Evolutionary conservation across 2,888 invertebrate genomes (phyloP), one percentile per base, ranked within the genome.

Genomic region (Agonum fuliginosum): DNA sequence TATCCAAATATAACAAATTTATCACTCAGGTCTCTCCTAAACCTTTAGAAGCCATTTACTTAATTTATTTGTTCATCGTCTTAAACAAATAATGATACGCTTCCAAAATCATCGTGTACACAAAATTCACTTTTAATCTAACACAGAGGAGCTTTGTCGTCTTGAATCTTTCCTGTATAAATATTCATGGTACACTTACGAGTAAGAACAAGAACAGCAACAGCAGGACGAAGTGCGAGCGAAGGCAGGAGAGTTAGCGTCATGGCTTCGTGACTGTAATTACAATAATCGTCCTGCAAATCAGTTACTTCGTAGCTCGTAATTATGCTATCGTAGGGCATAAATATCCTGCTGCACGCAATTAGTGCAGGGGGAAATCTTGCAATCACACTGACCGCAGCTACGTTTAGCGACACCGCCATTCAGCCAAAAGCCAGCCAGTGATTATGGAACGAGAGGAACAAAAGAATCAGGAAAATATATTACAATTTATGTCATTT

Each of bases 221-320:
- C 19, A 62, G 27, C 41, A 67, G 37, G 41, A 17, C 5, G 20
- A 67, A n/a, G n/a, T n/a, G 37, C 41, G 14, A 34, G 62, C 17
- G 17, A 19, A 48, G 41, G 41, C 10, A 37, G 65, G 65, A 20
- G 22, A 41, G 41, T 62, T 34, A 62, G 14, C 41, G 67, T 67
- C 67, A 41, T 41, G 41, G 67, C 51, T 75, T 75, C 75, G 75
- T 75, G 75, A 75, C 75, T 75, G 67, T 75, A 75, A 75, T 75
- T 67, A 75, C 75, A 75, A 75, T 75, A 75, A 75, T 75, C 75
- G 67, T 67, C 46, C 48, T 27, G 67, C 51, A 67, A 75, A 75
- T 75, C 67, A 75, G 75, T 75, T 67, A 75, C 51, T 37, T 65
- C 41, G 74, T 62, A 65, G 30, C 75, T 34, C 48, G 67, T 75